Conservation (phyloP, 2,113 vertebrate genomes). For the Procapra przewalskii region DNA sequence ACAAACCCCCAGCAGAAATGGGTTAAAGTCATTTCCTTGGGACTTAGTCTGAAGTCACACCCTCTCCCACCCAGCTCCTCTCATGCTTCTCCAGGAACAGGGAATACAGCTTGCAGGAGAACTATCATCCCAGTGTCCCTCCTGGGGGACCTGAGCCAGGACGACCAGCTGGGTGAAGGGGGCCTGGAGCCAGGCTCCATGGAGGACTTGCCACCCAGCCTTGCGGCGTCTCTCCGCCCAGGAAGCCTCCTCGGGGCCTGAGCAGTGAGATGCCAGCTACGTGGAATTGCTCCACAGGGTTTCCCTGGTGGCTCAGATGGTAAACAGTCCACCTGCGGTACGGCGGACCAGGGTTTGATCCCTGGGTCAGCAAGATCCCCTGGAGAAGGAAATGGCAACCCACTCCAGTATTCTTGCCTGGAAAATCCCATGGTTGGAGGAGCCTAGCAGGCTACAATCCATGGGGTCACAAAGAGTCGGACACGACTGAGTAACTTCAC, state of each 20-base stretch:
- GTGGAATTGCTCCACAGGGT: background rate
- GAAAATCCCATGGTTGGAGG: background rate
- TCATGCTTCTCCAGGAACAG: background rate
- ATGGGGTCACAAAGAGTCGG: background rate
- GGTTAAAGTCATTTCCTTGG: background rate
- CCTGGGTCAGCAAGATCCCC: background rate
- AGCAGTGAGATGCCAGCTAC: background rate
- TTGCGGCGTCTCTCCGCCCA: fast-evolving
- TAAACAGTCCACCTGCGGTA: fast-evolving
- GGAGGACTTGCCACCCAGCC: background rate
- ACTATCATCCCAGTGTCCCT: background rate
- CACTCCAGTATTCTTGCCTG: background rate
- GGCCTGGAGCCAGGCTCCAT: no score
- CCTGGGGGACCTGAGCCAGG: background rate
- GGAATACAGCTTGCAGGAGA: background rate
- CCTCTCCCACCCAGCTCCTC: background rate
- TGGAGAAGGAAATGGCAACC: background rate
- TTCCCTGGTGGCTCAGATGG: background rate
- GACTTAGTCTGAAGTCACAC: background rate
- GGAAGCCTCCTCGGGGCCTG: no score
- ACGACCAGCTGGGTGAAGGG: background rate
- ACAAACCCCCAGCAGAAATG: no score
- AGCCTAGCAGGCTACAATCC: background rate
- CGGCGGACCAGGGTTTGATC: background rate
- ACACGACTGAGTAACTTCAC: background rate